These are phyloP conservation scores for Actias luna DNA, from an alignment of 2,888 invertebrate genomes.

Conservation along the genomic window DNA sequence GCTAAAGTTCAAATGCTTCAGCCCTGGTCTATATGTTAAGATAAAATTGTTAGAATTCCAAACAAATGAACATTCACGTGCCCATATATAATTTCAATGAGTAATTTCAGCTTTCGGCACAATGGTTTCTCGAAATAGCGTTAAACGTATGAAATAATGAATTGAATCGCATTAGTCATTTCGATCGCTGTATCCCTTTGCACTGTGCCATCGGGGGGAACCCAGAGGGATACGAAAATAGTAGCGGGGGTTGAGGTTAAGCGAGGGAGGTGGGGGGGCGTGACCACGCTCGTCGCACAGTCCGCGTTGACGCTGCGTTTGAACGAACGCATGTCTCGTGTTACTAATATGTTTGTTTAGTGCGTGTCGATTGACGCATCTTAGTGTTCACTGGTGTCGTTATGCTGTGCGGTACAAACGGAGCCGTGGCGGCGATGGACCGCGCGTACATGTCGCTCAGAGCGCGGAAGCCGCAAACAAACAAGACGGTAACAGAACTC, in stretches of 20 bases:
- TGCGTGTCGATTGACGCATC: background rate
- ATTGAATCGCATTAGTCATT: background rate
- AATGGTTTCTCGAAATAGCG: constrained; percentile 7
- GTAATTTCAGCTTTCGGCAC: background rate
- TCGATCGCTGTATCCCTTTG: constrained; percentile 12
- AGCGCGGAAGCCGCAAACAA: constrained; percentile 69
- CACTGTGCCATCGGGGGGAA: constrained; percentile 37
- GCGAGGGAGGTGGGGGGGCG: constrained; percentile 40
- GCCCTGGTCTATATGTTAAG: too few relatives aligned
- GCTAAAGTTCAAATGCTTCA: too few relatives aligned
- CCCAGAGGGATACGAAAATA: constrained; percentile 62
- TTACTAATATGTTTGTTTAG: background rate
- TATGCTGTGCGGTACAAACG: constrained; percentile 73
- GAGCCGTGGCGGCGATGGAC: constrained; percentile 75
- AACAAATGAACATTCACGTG: background rate
- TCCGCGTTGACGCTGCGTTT: constrained; percentile 42
- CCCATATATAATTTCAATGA: background rate
- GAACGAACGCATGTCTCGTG: constrained; percentile 21
- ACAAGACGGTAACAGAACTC: constrained; percentile 57
- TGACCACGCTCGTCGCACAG: constrained; percentile 50
- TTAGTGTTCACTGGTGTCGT: constrained; percentile 20
- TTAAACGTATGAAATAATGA: background rate
- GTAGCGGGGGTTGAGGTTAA: constrained; percentile 42
- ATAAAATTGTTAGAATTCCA: background rate
- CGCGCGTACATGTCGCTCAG: constrained; percentile 79